Evolutionary conservation across 2,888 invertebrate genomes (phyloP).

Genomic region (Pyrochroa serraticornis): DNA sequence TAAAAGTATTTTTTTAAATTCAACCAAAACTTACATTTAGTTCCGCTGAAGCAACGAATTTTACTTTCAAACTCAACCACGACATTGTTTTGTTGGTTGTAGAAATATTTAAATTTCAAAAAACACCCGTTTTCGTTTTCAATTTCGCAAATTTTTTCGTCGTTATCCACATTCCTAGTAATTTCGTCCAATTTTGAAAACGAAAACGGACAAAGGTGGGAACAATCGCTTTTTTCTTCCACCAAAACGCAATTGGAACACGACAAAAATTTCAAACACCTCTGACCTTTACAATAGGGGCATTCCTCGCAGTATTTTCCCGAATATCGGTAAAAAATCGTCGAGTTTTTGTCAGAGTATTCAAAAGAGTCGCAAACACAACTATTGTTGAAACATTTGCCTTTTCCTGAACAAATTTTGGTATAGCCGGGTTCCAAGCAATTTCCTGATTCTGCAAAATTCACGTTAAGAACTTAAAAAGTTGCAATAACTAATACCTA

Average conservation of each 20-base stretch:
- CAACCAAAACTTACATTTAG: conserved; percentile 4
- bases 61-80: conserved; percentile 4
- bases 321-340: not conserved
- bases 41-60: conserved; percentile 5
- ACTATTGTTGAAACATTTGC: conserved; percentile 5
- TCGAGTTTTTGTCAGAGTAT: not conserved
- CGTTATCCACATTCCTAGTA: conserved; percentile 36
- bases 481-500: not conserved
- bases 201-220: conserved; percentile 1
- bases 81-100: conserved; percentile 44
- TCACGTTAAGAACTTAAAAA: not conserved
- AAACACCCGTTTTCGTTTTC: conserved; percentile 54
- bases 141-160: conserved; percentile 50
- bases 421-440: conserved; percentile 12
- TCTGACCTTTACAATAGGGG: conserved; percentile 66
- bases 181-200: conserved; percentile 1
- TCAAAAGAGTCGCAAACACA: conserved; percentile 4
- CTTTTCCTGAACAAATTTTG: conserved; percentile 13
- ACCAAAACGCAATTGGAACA: conserved; percentile 11
- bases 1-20: too few relatives aligned
- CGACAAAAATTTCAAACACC: conserved; percentile 36
- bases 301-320: conserved; percentile 61
- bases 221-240: not conserved
- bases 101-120: conserved; percentile 55
- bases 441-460: not conserved